Conservation (phyloP, 1,140 invertebrate species). For the Penaeus chinensis region DNA sequence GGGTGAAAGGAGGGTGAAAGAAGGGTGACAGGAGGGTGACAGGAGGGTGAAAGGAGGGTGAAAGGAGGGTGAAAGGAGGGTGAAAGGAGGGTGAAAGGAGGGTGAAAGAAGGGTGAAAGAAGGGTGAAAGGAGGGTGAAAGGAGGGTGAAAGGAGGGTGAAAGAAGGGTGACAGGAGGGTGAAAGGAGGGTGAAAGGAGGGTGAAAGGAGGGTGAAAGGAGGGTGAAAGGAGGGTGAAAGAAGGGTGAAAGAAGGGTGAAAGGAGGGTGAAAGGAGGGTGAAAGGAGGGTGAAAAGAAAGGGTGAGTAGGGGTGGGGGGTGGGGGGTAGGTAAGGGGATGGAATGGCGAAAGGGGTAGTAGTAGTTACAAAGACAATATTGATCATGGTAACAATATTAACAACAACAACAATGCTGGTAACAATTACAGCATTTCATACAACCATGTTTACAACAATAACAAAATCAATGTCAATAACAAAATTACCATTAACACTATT, state of each 20-base stretch:
- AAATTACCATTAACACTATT: no score
- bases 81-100: background rate
- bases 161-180: background rate
- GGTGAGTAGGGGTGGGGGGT: slow-evolving; percentile 20
- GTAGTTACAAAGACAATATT: no score
- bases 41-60: background rate
- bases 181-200: background rate
- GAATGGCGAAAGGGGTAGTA: background rate
- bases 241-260: background rate
- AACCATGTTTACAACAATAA: no score
- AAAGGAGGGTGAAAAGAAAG: background rate
- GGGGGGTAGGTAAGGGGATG: background rate
- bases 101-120: background rate
- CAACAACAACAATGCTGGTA: no score
- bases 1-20: no score
- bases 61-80: background rate
- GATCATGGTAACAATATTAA: no score
- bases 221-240: background rate
- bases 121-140: background rate
- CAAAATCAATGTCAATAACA: no score
- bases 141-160: background rate
- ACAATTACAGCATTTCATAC: no score
- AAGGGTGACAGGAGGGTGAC: background rate
- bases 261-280: background rate
- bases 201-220: background rate